Conservation (phyloP, 2,888 invertebrate species). For the Gastracanthus pulcherrimus region DNA sequence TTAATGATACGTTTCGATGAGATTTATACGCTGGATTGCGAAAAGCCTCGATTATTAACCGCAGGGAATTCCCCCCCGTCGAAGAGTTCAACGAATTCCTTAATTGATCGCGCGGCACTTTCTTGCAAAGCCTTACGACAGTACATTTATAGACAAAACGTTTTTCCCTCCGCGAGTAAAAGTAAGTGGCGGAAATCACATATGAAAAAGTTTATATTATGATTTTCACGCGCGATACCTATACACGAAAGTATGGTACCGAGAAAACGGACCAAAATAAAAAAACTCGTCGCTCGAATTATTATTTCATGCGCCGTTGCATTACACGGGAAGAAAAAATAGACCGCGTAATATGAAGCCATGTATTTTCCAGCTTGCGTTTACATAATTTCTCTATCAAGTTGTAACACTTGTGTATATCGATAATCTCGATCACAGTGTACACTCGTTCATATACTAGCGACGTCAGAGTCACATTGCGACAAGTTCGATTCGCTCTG, state of each 20-base stretch:
- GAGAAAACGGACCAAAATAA: too few species aligned
- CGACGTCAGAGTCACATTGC: background rate
- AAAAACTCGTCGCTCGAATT: constrained; percentile 20
- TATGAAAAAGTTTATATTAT: too few species aligned
- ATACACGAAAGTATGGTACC: too few species aligned
- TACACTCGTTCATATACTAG: too few species aligned
- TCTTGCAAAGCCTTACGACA: constrained; percentile 8
- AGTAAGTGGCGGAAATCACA: too few species aligned
- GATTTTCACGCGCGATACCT: too few species aligned
- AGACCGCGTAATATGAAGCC: constrained; percentile 14
- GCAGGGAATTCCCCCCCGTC: constrained; percentile 8
- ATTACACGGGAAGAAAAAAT: constrained; percentile 9
- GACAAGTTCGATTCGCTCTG: too few species aligned
- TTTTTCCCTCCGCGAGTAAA: too few species aligned
- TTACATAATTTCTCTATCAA: constrained; percentile 39
- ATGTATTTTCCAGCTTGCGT: background rate
- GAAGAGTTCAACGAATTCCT: background rate
- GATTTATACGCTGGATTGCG: constrained; percentile 20
- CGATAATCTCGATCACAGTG: constrained; percentile 6
- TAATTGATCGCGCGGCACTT: background rate
- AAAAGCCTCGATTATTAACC: constrained; percentile 28
- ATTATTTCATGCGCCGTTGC: background rate
- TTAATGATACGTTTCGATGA: constrained; percentile 17
- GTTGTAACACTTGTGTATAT: background rate
- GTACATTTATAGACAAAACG: too few species aligned